phyloP scores from a whole-genome alignment of 2,113 vertebrate genomes.

The Malurus elegans region DNA sequence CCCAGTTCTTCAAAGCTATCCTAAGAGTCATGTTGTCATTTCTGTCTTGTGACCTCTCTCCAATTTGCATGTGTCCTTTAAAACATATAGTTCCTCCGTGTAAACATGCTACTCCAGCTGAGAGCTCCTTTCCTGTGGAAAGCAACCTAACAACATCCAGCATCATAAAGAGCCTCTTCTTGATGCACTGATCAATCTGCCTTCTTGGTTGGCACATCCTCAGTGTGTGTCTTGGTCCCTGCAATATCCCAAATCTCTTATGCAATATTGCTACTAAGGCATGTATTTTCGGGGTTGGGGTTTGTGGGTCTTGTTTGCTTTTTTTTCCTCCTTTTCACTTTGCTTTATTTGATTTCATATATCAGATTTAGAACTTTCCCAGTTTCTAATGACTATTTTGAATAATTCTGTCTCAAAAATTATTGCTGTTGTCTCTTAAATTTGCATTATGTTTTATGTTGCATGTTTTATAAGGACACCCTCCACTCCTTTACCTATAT shows the following conservation, averaged over 20 bases:
- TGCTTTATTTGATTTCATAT: neutral
- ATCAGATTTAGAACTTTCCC: neutral
- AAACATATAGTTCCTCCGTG: neutral
- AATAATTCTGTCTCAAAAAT: neutral
- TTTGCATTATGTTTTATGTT: neutral
- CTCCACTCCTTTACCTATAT: neutral
- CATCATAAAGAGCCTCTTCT: neutral
- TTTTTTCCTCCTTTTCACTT: neutral
- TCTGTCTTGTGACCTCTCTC: neutral
- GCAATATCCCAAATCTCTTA: neutral
- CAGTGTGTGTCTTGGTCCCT: neutral
- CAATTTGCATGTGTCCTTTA: neutral
- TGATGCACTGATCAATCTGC: neutral
- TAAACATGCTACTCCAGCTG: neutral
- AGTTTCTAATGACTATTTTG: neutral
- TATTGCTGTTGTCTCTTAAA: neutral
- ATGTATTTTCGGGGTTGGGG: neutral
- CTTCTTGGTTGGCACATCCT: neutral
- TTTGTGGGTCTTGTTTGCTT: fast-evolving
- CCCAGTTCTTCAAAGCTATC: neutral
- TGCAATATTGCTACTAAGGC: neutral
- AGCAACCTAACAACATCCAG: neutral
- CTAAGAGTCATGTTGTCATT: neutral
- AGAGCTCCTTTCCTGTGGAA: neutral
- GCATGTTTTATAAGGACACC: neutral